These are phyloP conservation scores for Drosophila littoralis DNA, from an alignment of 1,140 invertebrate species.

Conservation along the genomic window DNA sequence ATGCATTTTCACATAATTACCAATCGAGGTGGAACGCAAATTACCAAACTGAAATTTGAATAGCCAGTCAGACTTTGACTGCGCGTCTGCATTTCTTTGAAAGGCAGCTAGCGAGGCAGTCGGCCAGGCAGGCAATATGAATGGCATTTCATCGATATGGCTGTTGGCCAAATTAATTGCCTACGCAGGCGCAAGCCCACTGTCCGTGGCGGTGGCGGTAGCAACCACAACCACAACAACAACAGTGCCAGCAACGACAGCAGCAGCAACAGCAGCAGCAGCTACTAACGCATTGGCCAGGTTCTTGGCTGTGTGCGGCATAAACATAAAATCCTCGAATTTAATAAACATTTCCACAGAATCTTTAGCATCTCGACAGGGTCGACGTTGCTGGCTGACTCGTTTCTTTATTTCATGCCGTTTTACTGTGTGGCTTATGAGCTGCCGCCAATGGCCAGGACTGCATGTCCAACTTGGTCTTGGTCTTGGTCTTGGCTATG, in stretches of 20 bases:
- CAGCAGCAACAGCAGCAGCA: slow-evolving; percentile 5
- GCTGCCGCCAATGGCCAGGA: slow-evolving; percentile 35
- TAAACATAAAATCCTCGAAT: slow-evolving; percentile 80
- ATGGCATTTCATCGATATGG: slow-evolving; percentile 75
- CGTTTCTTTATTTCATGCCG: slow-evolving; percentile 73
- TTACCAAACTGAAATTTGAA: slow-evolving; percentile 73
- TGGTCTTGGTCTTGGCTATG: slow-evolving; percentile 25
- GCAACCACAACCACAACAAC: slow-evolving; percentile 12
- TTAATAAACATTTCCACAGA: slow-evolving; percentile 83
- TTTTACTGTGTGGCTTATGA: slow-evolving; percentile 68
- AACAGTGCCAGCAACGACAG: slow-evolving; percentile 1
- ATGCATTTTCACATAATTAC: slow-evolving; percentile 83
- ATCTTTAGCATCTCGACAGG: slow-evolving; percentile 73
- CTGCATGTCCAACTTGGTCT: slow-evolving; percentile 5
- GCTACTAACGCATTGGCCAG: slow-evolving; percentile 27
- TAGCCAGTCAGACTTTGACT: slow-evolving; percentile 47
- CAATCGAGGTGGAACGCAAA: slow-evolving; percentile 74
- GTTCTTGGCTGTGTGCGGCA: slow-evolving; percentile 64
- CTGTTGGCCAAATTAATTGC: slow-evolving; percentile 77
- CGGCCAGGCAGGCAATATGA: slow-evolving; percentile 54
- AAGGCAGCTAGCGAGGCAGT: slow-evolving; percentile 39
- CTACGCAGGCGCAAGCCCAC: slow-evolving; percentile 58
- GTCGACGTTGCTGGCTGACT: slow-evolving; percentile 61
- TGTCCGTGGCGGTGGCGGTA: slow-evolving; percentile 6
- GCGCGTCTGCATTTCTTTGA: slow-evolving; percentile 33